Conservation (phyloP, 2,888 invertebrate species). For the Eilema griseolum region DNA sequence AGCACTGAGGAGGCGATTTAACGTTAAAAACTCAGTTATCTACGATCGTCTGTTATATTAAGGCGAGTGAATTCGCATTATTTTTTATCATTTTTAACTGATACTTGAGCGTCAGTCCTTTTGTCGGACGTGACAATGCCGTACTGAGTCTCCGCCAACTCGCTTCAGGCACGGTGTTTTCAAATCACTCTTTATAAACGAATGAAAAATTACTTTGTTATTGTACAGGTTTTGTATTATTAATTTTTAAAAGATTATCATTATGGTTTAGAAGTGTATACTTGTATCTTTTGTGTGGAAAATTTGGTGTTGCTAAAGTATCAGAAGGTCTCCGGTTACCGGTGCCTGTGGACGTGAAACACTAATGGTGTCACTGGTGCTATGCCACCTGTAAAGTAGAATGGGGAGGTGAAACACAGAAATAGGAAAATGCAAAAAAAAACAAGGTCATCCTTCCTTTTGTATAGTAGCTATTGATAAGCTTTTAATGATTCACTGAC, state of each 20-base stretch:
- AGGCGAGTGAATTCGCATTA: slow-evolving; percentile 81
- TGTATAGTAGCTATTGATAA: no score
- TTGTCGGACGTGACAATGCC: slow-evolving; percentile 74
- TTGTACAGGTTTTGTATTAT: slow-evolving; percentile 52
- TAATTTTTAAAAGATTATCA: slow-evolving; percentile 34
- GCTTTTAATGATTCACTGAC: no score
- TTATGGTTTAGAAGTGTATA: slow-evolving; percentile 3
- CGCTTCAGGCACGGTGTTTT: slow-evolving; percentile 69
- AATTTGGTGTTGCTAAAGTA: neutral
- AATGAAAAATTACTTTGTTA: slow-evolving; percentile 79
- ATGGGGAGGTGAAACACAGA: neutral
- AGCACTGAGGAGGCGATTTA: slow-evolving; percentile 76
- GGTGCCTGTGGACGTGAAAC: neutral
- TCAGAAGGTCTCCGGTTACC: neutral
- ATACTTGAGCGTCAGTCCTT: slow-evolving; percentile 73
- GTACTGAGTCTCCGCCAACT: slow-evolving; percentile 38
- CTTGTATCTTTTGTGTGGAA: neutral
- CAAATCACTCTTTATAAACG: slow-evolving; percentile 62
- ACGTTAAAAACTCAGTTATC: slow-evolving; percentile 81
- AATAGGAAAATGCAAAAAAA: neutral
- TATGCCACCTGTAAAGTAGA: neutral
- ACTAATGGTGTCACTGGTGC: slow-evolving; percentile 4
- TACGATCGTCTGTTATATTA: slow-evolving; percentile 77
- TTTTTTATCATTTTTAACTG: slow-evolving; percentile 76
- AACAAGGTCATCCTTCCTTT: neutral